Conservation (phyloP, 2,797 vertebrate species). For the Gobio occitaniae region DNA sequence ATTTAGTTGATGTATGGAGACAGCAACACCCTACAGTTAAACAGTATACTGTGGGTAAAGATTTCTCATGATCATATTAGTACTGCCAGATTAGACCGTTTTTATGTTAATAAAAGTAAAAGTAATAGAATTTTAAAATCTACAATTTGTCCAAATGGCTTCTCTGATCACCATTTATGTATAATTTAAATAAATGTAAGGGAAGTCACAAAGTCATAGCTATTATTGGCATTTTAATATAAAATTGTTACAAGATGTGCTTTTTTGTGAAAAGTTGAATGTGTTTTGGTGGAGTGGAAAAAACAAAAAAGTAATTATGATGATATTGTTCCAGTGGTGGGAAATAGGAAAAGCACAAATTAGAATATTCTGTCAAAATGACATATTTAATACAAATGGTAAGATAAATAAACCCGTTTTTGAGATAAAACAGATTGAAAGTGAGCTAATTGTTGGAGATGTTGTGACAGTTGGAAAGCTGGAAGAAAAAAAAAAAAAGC, state of each 20-base stretch:
- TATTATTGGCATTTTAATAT: background rate
- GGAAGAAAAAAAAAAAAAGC: too few species aligned
- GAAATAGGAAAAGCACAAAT: background rate
- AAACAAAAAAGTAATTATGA: too few species aligned
- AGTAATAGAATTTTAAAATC: conserved; percentile 6
- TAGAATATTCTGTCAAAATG: background rate
- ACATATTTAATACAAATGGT: background rate
- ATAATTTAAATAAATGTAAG: background rate
- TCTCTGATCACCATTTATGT: background rate
- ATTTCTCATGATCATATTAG: background rate
- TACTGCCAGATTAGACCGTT: background rate
- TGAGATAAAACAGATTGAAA: background rate
- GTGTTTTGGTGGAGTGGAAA: background rate
- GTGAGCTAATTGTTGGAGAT: background rate
- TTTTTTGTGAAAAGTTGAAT: too few species aligned
- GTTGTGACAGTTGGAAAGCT: too few species aligned
- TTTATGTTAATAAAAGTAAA: background rate
- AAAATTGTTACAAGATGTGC: too few species aligned
- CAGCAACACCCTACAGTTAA: background rate
- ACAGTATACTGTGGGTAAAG: background rate
- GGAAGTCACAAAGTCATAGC: background rate
- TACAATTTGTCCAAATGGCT: background rate
- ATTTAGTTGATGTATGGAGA: background rate
- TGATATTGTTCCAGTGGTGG: too few species aligned
- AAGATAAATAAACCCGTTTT: background rate